These are phyloP conservation scores for Amorpha juglandis DNA, from an alignment of 2,888 invertebrate species.

Conservation along the genomic window DNA sequence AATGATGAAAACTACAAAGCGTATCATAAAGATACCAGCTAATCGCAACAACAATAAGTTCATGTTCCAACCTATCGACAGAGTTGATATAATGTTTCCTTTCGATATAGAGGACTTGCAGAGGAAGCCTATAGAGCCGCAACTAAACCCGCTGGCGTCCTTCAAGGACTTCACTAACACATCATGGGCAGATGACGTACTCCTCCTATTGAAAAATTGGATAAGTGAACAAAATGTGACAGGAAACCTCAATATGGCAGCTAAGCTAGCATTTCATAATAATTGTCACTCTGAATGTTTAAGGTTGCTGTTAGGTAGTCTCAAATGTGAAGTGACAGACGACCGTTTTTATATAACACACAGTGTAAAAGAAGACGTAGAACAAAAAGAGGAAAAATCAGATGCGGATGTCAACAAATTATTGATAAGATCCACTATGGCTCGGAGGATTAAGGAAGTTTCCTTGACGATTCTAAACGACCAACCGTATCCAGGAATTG, in stretches of 20 bases:
- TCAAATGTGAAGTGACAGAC: slow-evolving; percentile 49
- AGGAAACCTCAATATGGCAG: slow-evolving; percentile 68
- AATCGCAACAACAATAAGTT: slow-evolving; percentile 67
- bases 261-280: slow-evolving; percentile 71
- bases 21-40: slow-evolving; percentile 88
- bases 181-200: slow-evolving; percentile 72
- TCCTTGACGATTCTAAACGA: slow-evolving; percentile 73
- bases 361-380: slow-evolving; percentile 40
- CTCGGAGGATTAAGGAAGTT: slow-evolving; percentile 73
- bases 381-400: slow-evolving; percentile 35
- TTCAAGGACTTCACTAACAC: slow-evolving; percentile 68
- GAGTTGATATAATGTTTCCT: slow-evolving; percentile 73
- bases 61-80: slow-evolving; percentile 68
- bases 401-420: slow-evolving; percentile 64
- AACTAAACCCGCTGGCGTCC: slow-evolving; percentile 59
- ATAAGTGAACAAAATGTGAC: slow-evolving; percentile 59
- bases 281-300: slow-evolving; percentile 66
- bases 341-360: slow-evolving; percentile 62
- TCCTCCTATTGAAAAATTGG: slow-evolving; percentile 68
- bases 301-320: slow-evolving; percentile 57
- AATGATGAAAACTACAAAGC: slow-evolving; percentile 88
- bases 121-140: slow-evolving; percentile 60
- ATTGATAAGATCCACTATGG: slow-evolving; percentile 63
- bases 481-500: slow-evolving; percentile 60
- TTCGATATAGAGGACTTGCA: slow-evolving; percentile 63